phyloP scores from a whole-genome alignment of 2,113 vertebrate genomes.

The Morphnarchus princeps region DNA sequence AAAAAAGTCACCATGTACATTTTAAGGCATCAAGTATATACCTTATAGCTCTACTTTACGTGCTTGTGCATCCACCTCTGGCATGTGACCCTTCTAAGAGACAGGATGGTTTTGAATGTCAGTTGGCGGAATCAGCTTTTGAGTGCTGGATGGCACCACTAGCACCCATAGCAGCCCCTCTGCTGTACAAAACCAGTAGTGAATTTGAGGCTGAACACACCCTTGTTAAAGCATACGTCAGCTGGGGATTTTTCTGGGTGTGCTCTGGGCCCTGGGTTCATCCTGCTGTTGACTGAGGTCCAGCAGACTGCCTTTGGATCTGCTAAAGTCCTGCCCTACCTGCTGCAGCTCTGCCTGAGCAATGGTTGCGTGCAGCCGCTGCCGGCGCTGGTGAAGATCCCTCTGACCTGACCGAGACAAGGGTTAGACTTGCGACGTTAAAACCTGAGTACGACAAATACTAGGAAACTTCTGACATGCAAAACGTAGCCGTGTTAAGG shows the following conservation, averaged over 20 bases:
- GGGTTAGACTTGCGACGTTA: background rate
- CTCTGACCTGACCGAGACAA: background rate
- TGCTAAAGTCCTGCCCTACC: background rate
- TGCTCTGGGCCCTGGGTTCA: background rate
- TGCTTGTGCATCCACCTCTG: background rate
- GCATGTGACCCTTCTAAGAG: background rate
- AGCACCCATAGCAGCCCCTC: background rate
- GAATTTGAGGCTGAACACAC: background rate
- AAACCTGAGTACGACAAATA: background rate
- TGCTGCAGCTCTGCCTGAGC: background rate
- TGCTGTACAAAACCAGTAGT: fast-evolving
- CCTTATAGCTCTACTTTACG: background rate
- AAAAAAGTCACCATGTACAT: fast-evolving
- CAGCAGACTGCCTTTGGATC: background rate
- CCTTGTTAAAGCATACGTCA: background rate
- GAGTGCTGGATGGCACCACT: background rate
- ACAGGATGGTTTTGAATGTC: background rate
- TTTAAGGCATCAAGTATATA: background rate
- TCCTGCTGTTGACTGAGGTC: background rate
- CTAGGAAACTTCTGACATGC: background rate
- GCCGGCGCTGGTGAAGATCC: fast-evolving
- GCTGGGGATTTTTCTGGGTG: background rate
- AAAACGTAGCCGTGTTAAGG: background rate
- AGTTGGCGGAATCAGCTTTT: background rate
- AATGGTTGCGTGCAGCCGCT: fast-evolving